Evolutionary conservation across 2,113 vertebrate genomes (phyloP).

Genomic region (Haemorhous mexicanus): DNA sequence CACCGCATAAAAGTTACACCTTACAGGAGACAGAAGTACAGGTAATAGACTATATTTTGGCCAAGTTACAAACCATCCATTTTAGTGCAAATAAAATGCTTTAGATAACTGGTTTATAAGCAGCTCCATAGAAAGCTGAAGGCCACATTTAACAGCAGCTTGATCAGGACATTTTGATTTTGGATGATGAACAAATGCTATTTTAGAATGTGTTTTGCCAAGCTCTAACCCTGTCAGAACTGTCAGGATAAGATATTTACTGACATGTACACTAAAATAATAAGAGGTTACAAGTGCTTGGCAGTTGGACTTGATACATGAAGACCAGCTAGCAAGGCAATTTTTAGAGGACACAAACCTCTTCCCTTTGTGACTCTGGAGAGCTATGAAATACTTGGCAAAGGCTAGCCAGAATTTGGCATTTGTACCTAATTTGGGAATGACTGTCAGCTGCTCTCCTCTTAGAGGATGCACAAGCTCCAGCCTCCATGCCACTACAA

Average conservation of each 20-base stretch:
- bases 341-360: not conserved
- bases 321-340: not conserved
- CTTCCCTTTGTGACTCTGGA: not conserved
- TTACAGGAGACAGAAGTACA: not conserved
- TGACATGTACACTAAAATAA: not conserved
- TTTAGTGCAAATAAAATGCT: not conserved
- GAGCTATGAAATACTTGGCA: not conserved
- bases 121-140: not conserved
- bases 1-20: not conserved
- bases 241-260: slow-evolving; percentile 41
- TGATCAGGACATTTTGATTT: not conserved
- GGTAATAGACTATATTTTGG: not conserved
- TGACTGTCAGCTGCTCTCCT: not conserved
- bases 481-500: not conserved
- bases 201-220: slow-evolving; percentile 19
- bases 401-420: not conserved
- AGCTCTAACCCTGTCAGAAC: not conserved
- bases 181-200: not conserved
- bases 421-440: slow-evolving; percentile 31
- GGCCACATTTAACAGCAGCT: not conserved
- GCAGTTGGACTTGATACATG: not conserved
- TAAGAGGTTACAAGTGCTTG: slow-evolving; percentile 34
- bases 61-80: not conserved
- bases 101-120: not conserved
- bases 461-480: not conserved